These are phyloP conservation scores for Trichonephila clavipes DNA, from an alignment of 1,140 invertebrate genomes.

Conservation along the genomic window DNA sequence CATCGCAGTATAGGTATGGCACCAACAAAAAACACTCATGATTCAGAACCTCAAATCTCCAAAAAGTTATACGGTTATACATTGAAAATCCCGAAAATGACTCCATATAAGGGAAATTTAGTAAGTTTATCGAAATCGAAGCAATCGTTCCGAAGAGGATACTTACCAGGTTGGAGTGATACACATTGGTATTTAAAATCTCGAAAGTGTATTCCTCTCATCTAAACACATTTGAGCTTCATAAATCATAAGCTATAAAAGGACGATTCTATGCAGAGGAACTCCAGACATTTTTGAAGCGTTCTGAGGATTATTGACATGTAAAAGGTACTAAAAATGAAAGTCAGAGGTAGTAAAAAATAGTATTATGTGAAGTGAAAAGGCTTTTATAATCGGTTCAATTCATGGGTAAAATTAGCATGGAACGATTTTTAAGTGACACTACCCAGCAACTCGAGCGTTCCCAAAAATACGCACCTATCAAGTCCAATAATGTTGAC, in stretches of 20 bases:
- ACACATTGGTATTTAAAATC: slow-evolving; percentile 23
- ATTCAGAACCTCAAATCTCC: neutral
- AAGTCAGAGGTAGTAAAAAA: neutral
- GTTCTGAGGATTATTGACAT: neutral
- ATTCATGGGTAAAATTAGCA: slow-evolving; percentile 52
- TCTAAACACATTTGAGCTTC: neutral
- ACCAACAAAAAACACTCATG: neutral
- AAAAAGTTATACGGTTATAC: slow-evolving; percentile 6
- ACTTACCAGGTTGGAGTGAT: slow-evolving; percentile 6
- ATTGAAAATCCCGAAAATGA: neutral
- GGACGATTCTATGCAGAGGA: neutral
- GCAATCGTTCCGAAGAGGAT: neutral
- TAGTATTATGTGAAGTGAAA: slow-evolving; percentile 53
- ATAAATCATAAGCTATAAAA: neutral
- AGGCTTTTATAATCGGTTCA: neutral
- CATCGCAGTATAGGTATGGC: slow-evolving; percentile 39
- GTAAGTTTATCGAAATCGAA: slow-evolving; percentile 22
- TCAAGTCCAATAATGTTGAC: neutral
- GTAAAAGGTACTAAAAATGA: neutral
- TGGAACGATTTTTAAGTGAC: slow-evolving; percentile 38
- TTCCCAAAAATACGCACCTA: slow-evolving; percentile 45
- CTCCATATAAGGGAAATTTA: neutral
- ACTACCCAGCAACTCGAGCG: slow-evolving; percentile 32
- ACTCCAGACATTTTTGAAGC: neutral
- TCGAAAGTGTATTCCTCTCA: neutral